These are phyloP conservation scores for Sitodiplosis mosellana DNA, from an alignment of 1,140 invertebrate genomes.

Conservation along the genomic window DNA sequence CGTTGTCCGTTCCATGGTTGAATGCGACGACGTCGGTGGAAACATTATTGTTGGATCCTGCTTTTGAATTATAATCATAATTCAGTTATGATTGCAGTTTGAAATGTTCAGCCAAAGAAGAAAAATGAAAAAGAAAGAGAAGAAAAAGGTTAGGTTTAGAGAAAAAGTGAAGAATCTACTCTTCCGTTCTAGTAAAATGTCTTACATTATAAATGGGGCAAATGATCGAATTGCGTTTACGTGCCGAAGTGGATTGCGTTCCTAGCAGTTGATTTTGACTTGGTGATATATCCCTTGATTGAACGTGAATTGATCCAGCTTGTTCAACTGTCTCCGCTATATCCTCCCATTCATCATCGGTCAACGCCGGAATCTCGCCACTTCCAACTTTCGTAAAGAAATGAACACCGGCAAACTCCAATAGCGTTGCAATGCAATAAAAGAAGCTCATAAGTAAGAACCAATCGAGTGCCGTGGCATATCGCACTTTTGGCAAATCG, in stretches of 20 bases:
- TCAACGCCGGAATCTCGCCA: conserved; percentile 50
- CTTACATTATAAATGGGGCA: conserved; percentile 41
- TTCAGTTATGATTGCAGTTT: too few species aligned
- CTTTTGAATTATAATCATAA: not conserved
- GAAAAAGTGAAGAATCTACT: too few species aligned
- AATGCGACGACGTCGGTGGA: conserved; percentile 13
- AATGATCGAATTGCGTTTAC: conserved; percentile 32
- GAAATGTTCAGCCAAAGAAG: too few species aligned
- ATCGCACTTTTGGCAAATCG: conserved; percentile 79
- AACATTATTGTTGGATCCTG: conserved; percentile 28
- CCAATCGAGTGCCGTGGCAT: conserved; percentile 82
- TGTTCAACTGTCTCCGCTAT: conserved; percentile 29
- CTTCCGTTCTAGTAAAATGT: too few species aligned
- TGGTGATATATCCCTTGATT: not conserved
- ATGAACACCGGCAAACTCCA: conserved; percentile 88
- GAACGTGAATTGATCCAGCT: conserved; percentile 19
- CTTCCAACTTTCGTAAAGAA: conserved; percentile 84
- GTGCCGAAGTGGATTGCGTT: conserved; percentile 1
- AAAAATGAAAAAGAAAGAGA: too few species aligned
- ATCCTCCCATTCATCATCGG: conserved; percentile 64
- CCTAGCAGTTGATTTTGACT: conserved; percentile 1
- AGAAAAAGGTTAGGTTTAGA: too few species aligned
- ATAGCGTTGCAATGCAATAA: conserved; percentile 79
- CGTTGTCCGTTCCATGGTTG: conserved; percentile 58
- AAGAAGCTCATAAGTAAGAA: conserved; percentile 86